These are phyloP conservation scores for Holacanthus passer DNA, from an alignment of 2,113 vertebrate genomes.

Conservation along the genomic window DNA sequence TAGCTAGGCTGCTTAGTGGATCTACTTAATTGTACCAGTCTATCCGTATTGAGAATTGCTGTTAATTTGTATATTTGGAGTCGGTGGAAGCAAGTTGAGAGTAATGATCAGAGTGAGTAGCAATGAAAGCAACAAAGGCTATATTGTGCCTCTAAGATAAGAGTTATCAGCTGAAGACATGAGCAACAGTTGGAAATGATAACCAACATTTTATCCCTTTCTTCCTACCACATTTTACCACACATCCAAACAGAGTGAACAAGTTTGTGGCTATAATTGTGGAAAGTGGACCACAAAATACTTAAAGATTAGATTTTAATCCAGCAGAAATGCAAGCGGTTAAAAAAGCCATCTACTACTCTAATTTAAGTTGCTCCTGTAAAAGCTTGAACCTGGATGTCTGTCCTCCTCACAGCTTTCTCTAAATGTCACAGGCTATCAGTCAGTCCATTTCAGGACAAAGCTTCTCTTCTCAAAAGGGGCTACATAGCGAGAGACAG, in stretches of 20 bases:
- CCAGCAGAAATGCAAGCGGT: background rate
- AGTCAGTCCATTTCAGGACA: slow-evolving; percentile 63
- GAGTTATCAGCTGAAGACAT: slow-evolving; percentile 35
- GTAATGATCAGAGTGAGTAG: background rate
- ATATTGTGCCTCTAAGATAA: slow-evolving; percentile 29
- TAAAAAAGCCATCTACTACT: background rate
- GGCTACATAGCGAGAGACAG: slow-evolving; percentile 50
- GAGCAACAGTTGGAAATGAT: slow-evolving; percentile 15
- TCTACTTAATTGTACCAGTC: slow-evolving; percentile 1
- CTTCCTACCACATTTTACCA: background rate
- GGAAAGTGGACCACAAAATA: background rate
- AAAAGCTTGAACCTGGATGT: slow-evolving; percentile 13
- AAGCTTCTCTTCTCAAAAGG: slow-evolving; percentile 43
- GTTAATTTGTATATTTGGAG: slow-evolving; percentile 17
- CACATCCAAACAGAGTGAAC: background rate
- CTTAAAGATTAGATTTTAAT: slow-evolving; percentile 19
- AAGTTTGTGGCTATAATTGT: background rate
- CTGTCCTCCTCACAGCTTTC: slow-evolving; percentile 10
- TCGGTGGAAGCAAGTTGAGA: slow-evolving; percentile 8
- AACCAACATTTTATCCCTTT: slow-evolving; percentile 6
- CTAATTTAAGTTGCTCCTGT: background rate
- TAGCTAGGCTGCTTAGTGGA: background rate
- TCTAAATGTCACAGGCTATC: slow-evolving; percentile 20
- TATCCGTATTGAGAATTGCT: background rate
- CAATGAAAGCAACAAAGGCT: background rate